Evolutionary conservation across 2,888 invertebrate species (phyloP).

Genomic region (Mechanitis messenoides): DNA sequence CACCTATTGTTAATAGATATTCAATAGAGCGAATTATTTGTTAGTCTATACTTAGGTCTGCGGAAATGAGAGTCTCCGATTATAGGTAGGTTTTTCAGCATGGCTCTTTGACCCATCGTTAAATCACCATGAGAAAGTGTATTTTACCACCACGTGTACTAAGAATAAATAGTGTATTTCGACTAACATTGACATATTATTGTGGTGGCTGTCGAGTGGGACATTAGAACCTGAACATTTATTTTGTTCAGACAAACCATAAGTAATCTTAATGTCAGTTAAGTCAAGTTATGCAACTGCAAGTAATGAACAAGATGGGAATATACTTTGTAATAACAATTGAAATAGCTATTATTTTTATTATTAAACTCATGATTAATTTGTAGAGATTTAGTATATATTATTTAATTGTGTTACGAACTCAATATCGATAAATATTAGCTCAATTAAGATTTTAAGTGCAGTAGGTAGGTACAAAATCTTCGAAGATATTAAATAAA

Average conservation of each 20-base stretch:
- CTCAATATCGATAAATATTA: no score
- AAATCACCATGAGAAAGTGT: conserved; percentile 33
- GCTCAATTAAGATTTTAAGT: no score
- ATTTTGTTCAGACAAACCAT: neutral
- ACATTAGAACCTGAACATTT: neutral
- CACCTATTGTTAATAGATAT: conserved; percentile 37
- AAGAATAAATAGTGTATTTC: conserved; percentile 1
- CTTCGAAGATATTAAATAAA: no score
- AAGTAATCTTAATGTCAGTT: neutral
- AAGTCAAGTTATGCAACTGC: neutral
- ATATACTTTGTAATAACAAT: no score
- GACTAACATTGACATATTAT: conserved; percentile 5
- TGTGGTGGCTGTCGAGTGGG: neutral
- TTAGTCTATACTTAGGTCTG: conserved; percentile 29
- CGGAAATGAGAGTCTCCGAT: conserved; percentile 46
- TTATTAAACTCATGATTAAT: no score
- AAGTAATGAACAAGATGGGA: neutral
- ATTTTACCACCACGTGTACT: conserved; percentile 14
- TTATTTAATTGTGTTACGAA: no score
- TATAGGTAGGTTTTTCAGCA: conserved; percentile 46
- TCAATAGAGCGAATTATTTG: conserved; percentile 48
- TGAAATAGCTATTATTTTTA: no score
- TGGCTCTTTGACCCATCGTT: conserved; percentile 38
- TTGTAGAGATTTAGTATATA: no score
- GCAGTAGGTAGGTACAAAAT: no score